A percentile compares a stretch with the other conserved stretches of the same genome.
phyloP scores from a whole-genome alignment of 37 sponge, comb jelly and placozoan species.

The Cladorhizidae sp. region DNA sequence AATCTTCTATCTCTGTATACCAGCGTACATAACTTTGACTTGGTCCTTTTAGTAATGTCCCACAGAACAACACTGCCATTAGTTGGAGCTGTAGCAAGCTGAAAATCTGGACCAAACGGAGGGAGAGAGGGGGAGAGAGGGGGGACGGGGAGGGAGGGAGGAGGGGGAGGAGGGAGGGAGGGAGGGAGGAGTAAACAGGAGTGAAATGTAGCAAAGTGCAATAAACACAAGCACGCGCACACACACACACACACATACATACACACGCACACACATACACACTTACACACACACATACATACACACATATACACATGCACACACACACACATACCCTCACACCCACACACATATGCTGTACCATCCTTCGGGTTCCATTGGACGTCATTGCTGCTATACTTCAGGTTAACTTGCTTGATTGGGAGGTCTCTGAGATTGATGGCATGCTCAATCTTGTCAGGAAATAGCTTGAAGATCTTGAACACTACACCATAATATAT shows the following conservation, averaged over 20 bases:
- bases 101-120: conserved; percentile 22
- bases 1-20: too few relatives aligned
- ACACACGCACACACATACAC: neutral
- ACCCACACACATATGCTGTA: conserved; percentile 35
- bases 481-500: too few relatives aligned
- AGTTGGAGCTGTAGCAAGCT: conserved; percentile 79
- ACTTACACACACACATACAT: conserved; percentile 31
- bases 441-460: conserved; percentile 16
- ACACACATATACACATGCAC: conserved; percentile 28
- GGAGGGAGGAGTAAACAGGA: neutral
- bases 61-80: conserved; percentile 83
- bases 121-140: neutral
- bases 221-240: neutral
- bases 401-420: conserved; percentile 68
- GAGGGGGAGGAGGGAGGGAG: neutral
- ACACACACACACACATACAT: neutral
- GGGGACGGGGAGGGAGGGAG: neutral
- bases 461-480: conserved; percentile 31
- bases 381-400: conserved; percentile 72
- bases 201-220: neutral
- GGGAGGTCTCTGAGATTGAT: conserved; percentile 56
- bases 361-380: conserved; percentile 82
- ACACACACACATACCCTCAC: conserved; percentile 26
- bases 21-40: conserved; percentile 44
- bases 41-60: conserved; percentile 67